Conservation (phyloP, 2,888 invertebrate genomes). For the Eupithecia vulgata region DNA sequence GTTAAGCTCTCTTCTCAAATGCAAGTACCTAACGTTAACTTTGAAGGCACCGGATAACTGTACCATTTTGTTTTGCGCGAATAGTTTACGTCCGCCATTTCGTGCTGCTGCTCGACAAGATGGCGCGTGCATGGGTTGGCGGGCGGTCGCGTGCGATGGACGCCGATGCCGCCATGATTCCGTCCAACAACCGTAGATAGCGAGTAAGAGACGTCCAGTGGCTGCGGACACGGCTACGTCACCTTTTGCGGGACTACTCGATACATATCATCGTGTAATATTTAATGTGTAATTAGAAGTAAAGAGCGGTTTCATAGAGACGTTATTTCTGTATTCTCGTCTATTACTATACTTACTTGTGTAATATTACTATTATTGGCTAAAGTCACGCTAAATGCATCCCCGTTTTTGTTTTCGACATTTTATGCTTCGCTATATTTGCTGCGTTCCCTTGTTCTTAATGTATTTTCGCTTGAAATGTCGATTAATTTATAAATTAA, state of each 20-base stretch:
- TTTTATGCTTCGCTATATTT: conserved; percentile 64
- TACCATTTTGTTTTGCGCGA: conserved; percentile 56
- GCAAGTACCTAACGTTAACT: conserved; percentile 33
- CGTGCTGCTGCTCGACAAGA: conserved; percentile 31
- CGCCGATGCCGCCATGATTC: conserved; percentile 82
- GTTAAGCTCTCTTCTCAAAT: conserved; percentile 58
- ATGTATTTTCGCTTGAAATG: conserved; percentile 54
- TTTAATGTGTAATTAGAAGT: conserved; percentile 83
- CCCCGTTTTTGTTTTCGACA: conserved; percentile 56
- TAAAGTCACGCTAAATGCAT: conserved; percentile 77
- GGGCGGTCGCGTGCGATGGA: conserved; percentile 49
- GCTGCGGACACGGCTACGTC: conserved; percentile 84
- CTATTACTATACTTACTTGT: conserved; percentile 67
- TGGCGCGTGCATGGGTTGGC: conserved; percentile 45
- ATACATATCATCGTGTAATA: conserved; percentile 89
- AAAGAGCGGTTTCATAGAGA: conserved; percentile 83
- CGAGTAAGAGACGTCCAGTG: conserved; percentile 84
- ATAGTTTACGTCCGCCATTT: conserved; percentile 50
- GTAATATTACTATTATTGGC: conserved; percentile 72
- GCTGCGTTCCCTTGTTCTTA: conserved; percentile 53
- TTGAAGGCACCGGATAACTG: conserved; percentile 52
- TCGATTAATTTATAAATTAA: conserved; percentile 48
- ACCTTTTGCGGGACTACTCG: conserved; percentile 87
- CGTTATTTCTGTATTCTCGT: conserved; percentile 83
- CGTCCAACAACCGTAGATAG: conserved; percentile 85